Evolutionary conservation across 2,113 vertebrate species (phyloP), one percentile per base, ranked within the genome.

Genomic region (Mola mola): DNA sequence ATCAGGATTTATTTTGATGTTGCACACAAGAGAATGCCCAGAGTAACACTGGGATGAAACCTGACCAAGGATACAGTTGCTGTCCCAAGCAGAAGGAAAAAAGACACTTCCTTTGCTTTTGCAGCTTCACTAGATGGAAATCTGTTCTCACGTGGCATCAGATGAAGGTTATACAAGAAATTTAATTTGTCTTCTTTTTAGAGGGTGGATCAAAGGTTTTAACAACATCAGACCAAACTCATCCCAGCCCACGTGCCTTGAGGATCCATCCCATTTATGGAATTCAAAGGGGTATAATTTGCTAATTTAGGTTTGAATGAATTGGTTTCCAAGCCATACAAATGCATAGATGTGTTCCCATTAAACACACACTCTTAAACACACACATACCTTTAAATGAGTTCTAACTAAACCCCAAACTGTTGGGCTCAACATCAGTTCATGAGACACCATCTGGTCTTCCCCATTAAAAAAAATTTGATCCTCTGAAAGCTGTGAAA

Each of bases 201-300:
- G 29, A 11, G 29, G 12, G 29, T 33, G 2, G 8, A 1, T 33
- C 29, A 5, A 3, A 11, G 29, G 8, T 33, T 68, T 58, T 19
- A 57, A 56, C 53, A 66, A 67, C 63, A 61, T 48, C 50, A 59
- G 51, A 60, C n/a, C 57, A 73, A 73, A 85, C 56, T 79, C 68
- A 43, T 29, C 56, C 46, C 62, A 74, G 48, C 77, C 33, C 44
- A 26, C 55, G 81, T 92, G 91, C 93, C 93, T 91, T 51, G 46
- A 89, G 85, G 87, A 90, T 88, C 85, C 88, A 86, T 90, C 87
- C 58, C 92, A 87, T 93, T 95, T 94, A 93, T 93, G 66, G 88
- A 91, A 93, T 88, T 94, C 90, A 93, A 93, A 94, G n/a, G 86
- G 92, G 58, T 92, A 93, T 95, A 96, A 95, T 93, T 92, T 91